A percentile compares a stretch with the other conserved stretches of the same genome.
phyloP scores from a whole-genome alignment of 2,888 invertebrate species.

The Dolomedes plantarius region DNA sequence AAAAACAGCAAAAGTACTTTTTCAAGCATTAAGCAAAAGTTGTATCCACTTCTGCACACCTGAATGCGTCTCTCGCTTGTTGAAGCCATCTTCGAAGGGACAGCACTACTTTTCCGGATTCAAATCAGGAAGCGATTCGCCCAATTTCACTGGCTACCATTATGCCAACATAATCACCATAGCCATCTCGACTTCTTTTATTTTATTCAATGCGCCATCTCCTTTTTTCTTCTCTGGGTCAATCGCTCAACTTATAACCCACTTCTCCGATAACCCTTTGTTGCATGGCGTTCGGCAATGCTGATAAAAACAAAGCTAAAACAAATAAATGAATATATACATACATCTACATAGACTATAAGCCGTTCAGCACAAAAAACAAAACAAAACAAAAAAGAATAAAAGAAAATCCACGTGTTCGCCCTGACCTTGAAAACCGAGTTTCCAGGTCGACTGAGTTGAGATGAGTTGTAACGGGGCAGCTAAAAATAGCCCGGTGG shows the following conservation, averaged over 20 bases:
- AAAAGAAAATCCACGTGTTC: slow-evolving; percentile 61
- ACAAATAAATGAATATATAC: slow-evolving; percentile 1
- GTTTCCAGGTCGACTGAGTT: slow-evolving; percentile 58
- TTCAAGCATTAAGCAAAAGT: slow-evolving; percentile 31
- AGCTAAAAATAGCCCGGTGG: slow-evolving; percentile 50
- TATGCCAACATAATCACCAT: not conserved
- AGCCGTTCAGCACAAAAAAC: not conserved
- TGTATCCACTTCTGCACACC: not conserved
- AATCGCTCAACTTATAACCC: slow-evolving; percentile 71
- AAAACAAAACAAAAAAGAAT: not conserved
- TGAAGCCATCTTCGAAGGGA: slow-evolving; percentile 1
- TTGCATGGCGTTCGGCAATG: slow-evolving; percentile 13
- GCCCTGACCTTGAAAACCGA: slow-evolving; percentile 66
- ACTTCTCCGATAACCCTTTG: slow-evolving; percentile 66
- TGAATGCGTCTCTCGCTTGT: not conserved
- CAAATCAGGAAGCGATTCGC: slow-evolving; percentile 16
- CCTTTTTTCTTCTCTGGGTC: slow-evolving; percentile 47
- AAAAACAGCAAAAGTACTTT: slow-evolving; percentile 21
- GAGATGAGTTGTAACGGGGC: slow-evolving; percentile 43
- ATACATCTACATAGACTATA: not conserved
- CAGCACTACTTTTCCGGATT: slow-evolving; percentile 1
- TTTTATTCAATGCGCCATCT: slow-evolving; percentile 5
- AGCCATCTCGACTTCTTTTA: not conserved
- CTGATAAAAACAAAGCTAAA: slow-evolving; percentile 48
- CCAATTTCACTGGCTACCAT: slow-evolving; percentile 21